These are phyloP conservation scores for Campoletis raptor DNA, from an alignment of 2,888 invertebrate genomes.

Conservation along the genomic window DNA sequence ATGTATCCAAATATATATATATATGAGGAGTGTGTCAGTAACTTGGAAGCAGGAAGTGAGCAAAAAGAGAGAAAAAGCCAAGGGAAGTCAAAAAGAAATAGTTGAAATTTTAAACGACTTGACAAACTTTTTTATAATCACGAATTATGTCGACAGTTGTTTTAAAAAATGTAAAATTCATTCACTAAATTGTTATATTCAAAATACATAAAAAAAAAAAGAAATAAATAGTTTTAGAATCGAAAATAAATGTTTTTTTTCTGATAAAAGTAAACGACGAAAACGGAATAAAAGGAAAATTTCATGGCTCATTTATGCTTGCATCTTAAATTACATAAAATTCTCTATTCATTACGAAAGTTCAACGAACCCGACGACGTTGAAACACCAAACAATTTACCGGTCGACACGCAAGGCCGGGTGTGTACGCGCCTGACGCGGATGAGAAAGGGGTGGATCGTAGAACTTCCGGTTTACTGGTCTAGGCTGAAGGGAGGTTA, in stretches of 20 bases:
- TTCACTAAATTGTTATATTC: neutral
- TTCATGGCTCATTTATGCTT: neutral
- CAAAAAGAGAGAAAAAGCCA: neutral
- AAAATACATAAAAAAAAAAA: neutral
- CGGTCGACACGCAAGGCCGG: conserved; percentile 55
- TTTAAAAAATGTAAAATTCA: neutral
- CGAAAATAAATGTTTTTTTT: neutral
- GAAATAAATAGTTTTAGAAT: neutral
- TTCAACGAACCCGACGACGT: conserved; percentile 42
- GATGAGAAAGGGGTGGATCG: conserved; percentile 37
- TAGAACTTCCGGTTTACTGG: conserved; percentile 59
- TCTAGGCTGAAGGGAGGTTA: conserved; percentile 11
- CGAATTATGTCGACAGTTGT: neutral
- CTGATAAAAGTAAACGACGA: neutral
- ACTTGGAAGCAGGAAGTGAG: conserved; percentile 41
- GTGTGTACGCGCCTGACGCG: conserved; percentile 41
- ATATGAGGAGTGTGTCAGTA: conserved; percentile 11
- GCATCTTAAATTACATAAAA: conserved; percentile 35
- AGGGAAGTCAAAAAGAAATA: neutral
- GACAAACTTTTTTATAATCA: neutral
- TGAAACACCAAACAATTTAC: conserved; percentile 49
- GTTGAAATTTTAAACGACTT: neutral
- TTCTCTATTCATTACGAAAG: conserved; percentile 13
- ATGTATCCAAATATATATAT: neutral
- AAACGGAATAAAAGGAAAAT: neutral